Percentiles rank a stretch among this genome's conserved stretches.
Conservation (phyloP, 2,797 vertebrate species). For the Erithacus rubecula region DNA sequence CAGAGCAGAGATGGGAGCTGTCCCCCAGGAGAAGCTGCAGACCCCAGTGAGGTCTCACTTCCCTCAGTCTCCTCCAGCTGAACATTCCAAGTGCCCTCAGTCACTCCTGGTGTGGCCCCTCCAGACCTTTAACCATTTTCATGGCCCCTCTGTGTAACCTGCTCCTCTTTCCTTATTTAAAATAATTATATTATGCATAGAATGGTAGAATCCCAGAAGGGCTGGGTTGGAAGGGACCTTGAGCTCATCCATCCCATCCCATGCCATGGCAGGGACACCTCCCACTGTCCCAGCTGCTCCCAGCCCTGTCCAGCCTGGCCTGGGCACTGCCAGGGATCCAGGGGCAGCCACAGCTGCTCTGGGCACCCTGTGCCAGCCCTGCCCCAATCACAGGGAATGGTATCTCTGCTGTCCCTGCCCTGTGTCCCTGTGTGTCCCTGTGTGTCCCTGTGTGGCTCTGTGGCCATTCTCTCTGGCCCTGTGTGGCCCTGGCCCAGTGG, state of each 20-base stretch:
- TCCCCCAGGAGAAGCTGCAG: not conserved
- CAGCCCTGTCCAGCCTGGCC: no score
- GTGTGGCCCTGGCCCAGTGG: no score
- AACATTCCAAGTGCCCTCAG: not conserved
- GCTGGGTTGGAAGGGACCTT: rapidly evolving
- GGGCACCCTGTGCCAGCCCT: no score
- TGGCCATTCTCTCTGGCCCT: no score
- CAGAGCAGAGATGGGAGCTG: rapidly evolving
- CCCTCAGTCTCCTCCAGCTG: not conserved
- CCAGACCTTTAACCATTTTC: not conserved
- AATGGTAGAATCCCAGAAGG: not conserved
- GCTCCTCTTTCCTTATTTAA: not conserved
- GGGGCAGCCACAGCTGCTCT: not conserved
- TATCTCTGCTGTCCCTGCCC: no score
- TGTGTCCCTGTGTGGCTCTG: no score
- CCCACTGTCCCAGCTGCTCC: no score
- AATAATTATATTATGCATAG: not conserved
- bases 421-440: no score
- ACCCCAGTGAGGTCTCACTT: rapidly evolving
- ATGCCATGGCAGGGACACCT: not conserved
- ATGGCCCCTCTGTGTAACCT: not conserved
- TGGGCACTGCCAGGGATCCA: not conserved
- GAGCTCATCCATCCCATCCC: rapidly evolving
- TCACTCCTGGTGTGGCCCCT: not conserved
- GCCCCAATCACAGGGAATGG: rapidly evolving